Conservation (phyloP, 2,888 invertebrate genomes). For the Cerceris ruficornis region DNA sequence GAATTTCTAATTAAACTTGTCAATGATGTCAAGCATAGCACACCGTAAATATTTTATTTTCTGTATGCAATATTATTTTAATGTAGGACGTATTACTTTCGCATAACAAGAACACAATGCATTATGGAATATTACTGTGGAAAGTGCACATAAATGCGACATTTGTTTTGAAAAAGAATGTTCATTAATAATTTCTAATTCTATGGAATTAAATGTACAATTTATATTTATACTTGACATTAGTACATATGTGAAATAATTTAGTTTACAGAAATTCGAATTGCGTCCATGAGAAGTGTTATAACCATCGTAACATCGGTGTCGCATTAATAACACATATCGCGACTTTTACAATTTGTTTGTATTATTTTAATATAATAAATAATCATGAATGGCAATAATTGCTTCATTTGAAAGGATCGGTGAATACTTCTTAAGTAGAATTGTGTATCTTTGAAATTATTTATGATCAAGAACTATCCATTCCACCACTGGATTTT, state of each 20-base stretch:
- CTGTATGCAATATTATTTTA: slow-evolving; percentile 16
- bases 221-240: slow-evolving; percentile 24
- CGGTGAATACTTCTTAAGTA: slow-evolving; percentile 17
- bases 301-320: not conserved
- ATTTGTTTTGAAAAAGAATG: slow-evolving; percentile 16
- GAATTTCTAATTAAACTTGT: not conserved
- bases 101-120: slow-evolving; percentile 6
- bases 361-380: slow-evolving; percentile 25
- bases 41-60: slow-evolving; percentile 14
- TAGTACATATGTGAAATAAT: slow-evolving; percentile 9
- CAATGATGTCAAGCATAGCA: slow-evolving; percentile 9
- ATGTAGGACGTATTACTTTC: slow-evolving; percentile 18
- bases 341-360: slow-evolving; percentile 29
- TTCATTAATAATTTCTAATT: slow-evolving; percentile 14
- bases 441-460: slow-evolving; percentile 42
- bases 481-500: slow-evolving; percentile 67
- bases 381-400: slow-evolving; percentile 22
- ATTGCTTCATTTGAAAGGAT: slow-evolving; percentile 22
- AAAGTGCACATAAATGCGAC: slow-evolving; percentile 17
- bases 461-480: slow-evolving; percentile 60
- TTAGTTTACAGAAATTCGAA: slow-evolving; percentile 26
- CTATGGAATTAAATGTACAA: slow-evolving; percentile 4
- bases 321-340: slow-evolving; percentile 8
- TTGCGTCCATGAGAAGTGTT: slow-evolving; percentile 16
- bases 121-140: slow-evolving; percentile 23